Conservation (phyloP, 1,140 invertebrate species). For the Panagrolaimus sp. region DNA sequence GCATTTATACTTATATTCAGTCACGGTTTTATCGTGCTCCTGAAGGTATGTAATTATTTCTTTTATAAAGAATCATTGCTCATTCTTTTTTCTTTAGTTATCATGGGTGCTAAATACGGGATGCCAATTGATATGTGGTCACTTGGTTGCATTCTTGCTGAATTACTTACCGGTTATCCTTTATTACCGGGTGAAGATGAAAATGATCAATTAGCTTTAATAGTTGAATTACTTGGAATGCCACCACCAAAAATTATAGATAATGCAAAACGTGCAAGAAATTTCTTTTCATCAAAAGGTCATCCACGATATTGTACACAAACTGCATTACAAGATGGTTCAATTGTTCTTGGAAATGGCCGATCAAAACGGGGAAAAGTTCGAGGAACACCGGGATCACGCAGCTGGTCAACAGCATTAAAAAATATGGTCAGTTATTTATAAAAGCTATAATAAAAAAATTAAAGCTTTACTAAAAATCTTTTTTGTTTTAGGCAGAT, state of each 20-base stretch:
- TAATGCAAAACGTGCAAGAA: conserved; percentile 83
- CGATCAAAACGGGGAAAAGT: conserved; percentile 85
- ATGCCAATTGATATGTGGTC: conserved; percentile 99
- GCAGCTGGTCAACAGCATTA: conserved; percentile 77
- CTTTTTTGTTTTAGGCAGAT: conserved; percentile 77
- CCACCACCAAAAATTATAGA: conserved; percentile 83
- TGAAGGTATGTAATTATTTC: conserved; percentile 63
- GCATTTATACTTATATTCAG: conserved; percentile 98
- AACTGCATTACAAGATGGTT: conserved; percentile 79
- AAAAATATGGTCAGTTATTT: conserved; percentile 65
- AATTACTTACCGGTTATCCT: conserved; percentile 85
- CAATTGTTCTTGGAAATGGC: conserved; percentile 74
- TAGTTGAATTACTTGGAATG: conserved; percentile 96
- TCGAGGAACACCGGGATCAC: conserved; percentile 84
- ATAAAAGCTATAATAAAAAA: too few relatives aligned
- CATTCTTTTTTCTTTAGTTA: conserved; percentile 66
- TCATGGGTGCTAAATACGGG: conserved; percentile 89
- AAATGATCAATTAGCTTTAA: conserved; percentile 92
- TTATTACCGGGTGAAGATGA: conserved; percentile 96
- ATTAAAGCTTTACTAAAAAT: conserved; percentile 69
- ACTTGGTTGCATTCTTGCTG: conserved; percentile 91
- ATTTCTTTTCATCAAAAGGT: conserved; percentile 86
- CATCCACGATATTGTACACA: conserved; percentile 89
- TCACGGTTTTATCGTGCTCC: conserved; percentile 96
- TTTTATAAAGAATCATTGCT: conserved; percentile 6